Base-by-base conservation (phyloP, 2,797 vertebrate species). In the Spea hammondii region DNA sequence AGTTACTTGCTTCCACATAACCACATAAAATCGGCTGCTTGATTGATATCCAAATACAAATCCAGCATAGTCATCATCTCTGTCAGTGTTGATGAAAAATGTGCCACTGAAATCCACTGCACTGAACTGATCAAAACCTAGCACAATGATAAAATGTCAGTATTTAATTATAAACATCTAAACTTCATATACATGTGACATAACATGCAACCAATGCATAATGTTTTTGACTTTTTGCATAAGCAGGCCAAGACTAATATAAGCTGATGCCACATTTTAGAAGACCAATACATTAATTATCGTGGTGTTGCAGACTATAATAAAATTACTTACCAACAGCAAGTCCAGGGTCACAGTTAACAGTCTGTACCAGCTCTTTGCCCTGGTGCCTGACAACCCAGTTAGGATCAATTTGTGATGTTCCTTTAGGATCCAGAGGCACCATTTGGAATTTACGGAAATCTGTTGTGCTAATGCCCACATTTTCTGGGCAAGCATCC, bases 1-100 rank as follows among this genome's bases (percentile, higher is more conserved):
- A 2, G 98, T 99, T 86, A 99, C 93, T 89, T 99, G 98, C 85
- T 99, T 99, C 98, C 98, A 99, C 97, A 99, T 99, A 72, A 99
- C 97, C 1, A 98, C 96, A 53, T 99, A 99, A 91, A 99, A 99
- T 83, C 97, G 96, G 67, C 97, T 95, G 84, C 98, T 99, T 74
- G 98, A 99, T 84, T 99, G 98, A 87, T 99, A 99, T 71, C 96
- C 96, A 80, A 99, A 99, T 53, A 99, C 97, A 71, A 99, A 99
- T 11, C 98, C 98, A 4, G 96, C 97, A 1, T 99, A 99, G 87
- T 99, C 98, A 3, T 99, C 97, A 60, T 99, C 97, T 82, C 97
- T 93, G 85, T 99, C 97, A 0, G 98, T 99, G 86, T 99, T 99
- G 87, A 99, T 94, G 87, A 98, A 99, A 92, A 99, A 99, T 1